phyloP scores from a whole-genome alignment of 2,888 invertebrate genomes.

The Eucriotettix oculatus region DNA sequence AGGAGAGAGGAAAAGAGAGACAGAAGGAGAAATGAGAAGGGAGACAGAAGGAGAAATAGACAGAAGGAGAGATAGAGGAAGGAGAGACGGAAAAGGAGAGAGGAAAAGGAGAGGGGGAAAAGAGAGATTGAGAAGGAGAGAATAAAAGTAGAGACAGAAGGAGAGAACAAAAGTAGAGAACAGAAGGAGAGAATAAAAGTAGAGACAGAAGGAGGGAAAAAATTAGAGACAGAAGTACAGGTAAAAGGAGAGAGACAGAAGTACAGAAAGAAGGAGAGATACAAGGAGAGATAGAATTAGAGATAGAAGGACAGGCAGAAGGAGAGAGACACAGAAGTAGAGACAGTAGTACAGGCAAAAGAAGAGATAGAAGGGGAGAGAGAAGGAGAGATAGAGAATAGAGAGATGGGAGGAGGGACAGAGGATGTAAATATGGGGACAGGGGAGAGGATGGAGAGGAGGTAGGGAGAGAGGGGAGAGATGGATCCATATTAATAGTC shows the following conservation, averaged over 20 bases:
- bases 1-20: neutral
- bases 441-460: neutral
- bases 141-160: neutral
- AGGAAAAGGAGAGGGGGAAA: too few relatives aligned
- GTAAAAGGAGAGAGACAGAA: neutral
- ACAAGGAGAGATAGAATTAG: too few relatives aligned
- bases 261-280: neutral
- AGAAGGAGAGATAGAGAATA: too few relatives aligned
- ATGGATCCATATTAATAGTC: neutral
- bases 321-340: neutral
- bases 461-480: neutral
- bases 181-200: neutral
- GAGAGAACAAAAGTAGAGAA: neutral
- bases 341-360: neutral
- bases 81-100: too few relatives aligned
- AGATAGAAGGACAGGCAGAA: neutral
- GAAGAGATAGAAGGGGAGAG: neutral
- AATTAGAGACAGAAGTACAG: neutral
- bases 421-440: neutral
- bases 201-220: neutral
- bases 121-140: neutral
- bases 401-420: neutral
- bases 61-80: neutral
- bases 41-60: neutral
- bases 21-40: neutral